These are phyloP conservation scores for Zaprionus davidi DNA, from an alignment of 1,140 invertebrate species.

Conservation along the genomic window DNA sequence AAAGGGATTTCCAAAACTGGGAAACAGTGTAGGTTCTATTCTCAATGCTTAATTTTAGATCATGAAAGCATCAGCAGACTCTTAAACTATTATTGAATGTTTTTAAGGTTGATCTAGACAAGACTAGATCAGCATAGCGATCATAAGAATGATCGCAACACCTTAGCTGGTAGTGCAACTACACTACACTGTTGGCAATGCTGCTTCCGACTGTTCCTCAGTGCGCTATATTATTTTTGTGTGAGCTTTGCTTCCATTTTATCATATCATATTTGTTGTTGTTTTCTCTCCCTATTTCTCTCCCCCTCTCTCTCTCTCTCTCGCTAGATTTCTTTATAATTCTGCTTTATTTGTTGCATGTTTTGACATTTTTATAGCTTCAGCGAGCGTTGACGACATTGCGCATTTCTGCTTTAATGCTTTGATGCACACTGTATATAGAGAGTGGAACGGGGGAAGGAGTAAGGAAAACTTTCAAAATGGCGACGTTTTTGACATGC, in stretches of 20 bases:
- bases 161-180: too few species aligned
- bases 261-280: constrained; percentile 16
- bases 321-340: constrained; percentile 69
- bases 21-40: too few species aligned
- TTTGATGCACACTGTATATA: constrained; percentile 58
- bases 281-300: constrained; percentile 1
- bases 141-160: too few species aligned
- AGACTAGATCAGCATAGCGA: too few species aligned
- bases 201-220: not conserved
- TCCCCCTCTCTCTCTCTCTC: not conserved
- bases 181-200: not conserved
- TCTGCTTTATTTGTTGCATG: constrained; percentile 60
- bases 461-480: constrained; percentile 46
- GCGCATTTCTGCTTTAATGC: constrained; percentile 66
- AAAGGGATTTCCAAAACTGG: too few species aligned
- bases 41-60: too few species aligned
- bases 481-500: constrained; percentile 64
- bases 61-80: too few species aligned
- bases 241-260: too few species aligned
- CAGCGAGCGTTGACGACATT: constrained; percentile 55
- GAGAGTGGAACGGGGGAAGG: not conserved
- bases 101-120: too few species aligned
- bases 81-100: too few species aligned
- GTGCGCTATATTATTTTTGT: not conserved
- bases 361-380: constrained; percentile 77